These are phyloP conservation scores for Struthidea cinerea DNA, from an alignment of 2,113 vertebrate genomes.

Conservation along the genomic window DNA sequence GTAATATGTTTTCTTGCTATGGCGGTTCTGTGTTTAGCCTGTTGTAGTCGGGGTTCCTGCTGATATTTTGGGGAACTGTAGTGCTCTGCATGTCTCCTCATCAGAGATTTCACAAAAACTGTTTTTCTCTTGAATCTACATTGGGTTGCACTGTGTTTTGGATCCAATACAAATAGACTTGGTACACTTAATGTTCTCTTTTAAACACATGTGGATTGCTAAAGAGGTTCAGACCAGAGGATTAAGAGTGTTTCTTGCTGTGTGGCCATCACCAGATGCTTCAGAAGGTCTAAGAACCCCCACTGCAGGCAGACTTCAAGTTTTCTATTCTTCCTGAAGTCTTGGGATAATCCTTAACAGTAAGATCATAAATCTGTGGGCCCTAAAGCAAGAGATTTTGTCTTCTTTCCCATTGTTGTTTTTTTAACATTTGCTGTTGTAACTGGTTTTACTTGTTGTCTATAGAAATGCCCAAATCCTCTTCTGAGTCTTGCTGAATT, in stretches of 20 bases:
- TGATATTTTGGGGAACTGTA: neutral
- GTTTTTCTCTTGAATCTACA: neutral
- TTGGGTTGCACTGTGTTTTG: neutral
- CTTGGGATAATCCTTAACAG: slow-evolving; percentile 42
- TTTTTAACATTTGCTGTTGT: slow-evolving; percentile 34
- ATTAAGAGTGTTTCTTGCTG: slow-evolving; percentile 20
- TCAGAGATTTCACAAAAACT: neutral
- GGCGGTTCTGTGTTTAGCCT: neutral
- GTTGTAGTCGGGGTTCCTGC: neutral
- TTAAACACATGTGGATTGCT: neutral
- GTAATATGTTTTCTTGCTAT: neutral
- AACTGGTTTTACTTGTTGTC: neutral
- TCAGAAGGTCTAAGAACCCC: slow-evolving; percentile 31
- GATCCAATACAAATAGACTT: neutral
- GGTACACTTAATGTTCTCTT: neutral
- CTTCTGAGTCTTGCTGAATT: neutral
- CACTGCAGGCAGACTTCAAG: slow-evolving; percentile 14
- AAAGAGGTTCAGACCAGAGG: neutral
- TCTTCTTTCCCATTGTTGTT: slow-evolving; percentile 8
- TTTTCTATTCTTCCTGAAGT: slow-evolving; percentile 41
- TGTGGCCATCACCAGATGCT: slow-evolving; percentile 45
- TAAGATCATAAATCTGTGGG: slow-evolving; percentile 36
- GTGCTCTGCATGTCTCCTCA: neutral
- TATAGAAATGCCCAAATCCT: neutral
- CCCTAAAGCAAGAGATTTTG: slow-evolving; percentile 34